These are phyloP conservation scores for Yponomeuta sedellus DNA, from an alignment of 2,888 invertebrate genomes.

Conservation along the genomic window DNA sequence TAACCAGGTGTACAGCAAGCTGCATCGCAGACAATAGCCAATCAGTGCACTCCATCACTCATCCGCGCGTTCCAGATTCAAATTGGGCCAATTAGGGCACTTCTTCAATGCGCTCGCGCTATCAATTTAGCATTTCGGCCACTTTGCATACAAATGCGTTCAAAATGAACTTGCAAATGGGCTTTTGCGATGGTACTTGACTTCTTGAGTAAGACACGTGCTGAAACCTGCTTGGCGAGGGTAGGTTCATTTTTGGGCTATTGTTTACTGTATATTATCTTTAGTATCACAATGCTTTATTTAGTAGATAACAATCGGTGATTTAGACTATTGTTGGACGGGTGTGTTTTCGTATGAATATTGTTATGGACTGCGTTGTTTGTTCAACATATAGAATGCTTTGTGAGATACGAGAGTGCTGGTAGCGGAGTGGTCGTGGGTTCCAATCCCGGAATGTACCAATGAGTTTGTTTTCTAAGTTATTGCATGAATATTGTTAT, in stretches of 20 bases:
- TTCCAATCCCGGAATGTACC: too few species aligned
- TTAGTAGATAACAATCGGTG: not conserved
- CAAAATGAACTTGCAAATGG: slow-evolving; percentile 1
- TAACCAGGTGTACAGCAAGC: slow-evolving; percentile 46
- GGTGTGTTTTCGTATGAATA: not conserved
- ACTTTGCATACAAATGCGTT: slow-evolving; percentile 11
- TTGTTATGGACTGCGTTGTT: not conserved
- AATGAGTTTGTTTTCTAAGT: too few species aligned
- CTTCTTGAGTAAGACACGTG: not conserved
- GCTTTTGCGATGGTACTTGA: not conserved
- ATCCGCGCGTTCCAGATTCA: slow-evolving; percentile 43
- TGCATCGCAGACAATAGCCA: slow-evolving; percentile 56
- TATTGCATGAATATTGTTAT: not conserved
- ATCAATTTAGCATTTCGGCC: not conserved
- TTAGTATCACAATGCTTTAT: not conserved
- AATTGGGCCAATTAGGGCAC: slow-evolving; percentile 33
- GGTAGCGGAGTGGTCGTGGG: too few species aligned
- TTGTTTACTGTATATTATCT: not conserved
- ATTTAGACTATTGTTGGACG: not conserved
- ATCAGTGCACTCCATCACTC: slow-evolving; percentile 52
- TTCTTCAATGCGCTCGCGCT: slow-evolving; percentile 29
- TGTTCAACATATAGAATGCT: not conserved
- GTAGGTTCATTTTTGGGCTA: not conserved
- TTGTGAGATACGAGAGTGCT: too few species aligned
- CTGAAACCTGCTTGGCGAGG: not conserved